Evolutionary conservation across 2,888 invertebrate genomes (phyloP), one percentile per base, ranked within the genome.

Genomic region (Adelognathus sp.): DNA sequence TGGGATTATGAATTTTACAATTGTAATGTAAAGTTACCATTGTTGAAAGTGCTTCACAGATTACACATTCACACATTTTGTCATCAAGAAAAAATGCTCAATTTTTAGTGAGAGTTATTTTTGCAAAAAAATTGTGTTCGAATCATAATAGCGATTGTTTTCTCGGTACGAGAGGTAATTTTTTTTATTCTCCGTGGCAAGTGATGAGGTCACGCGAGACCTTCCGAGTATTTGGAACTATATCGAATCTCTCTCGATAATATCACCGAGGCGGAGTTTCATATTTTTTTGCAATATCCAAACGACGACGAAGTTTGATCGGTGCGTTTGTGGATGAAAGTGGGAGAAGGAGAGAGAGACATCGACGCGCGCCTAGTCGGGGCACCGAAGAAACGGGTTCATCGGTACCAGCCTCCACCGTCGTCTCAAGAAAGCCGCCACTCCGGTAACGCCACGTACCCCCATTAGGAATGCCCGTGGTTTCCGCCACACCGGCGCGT

Each of bases 371-470:
- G 66, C 36, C 79, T 76, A 71, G 76, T 46, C 75, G 41, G n/a
- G n/a, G n/a, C n/a, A n/a, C 18, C 64, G 44, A 31, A 21, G 69
- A 72, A 81, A 79, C 76, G 73, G 54, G 79, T 76, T 79, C 76
- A 79, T 74, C 46, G 63, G 77, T 78, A 46, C 73, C 78, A 73
- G 71, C 63, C 56, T 44, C 69, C 39, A n/a, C n/a, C n/a, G n/a
- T n/a, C n/a, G 33, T 72, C 56, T 54, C 31, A 76, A 31, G 61
- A 61, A 58, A 69, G 67, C 73, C 72, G 70, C 81, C 79, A 81
- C 73, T 81, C 60, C 66, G 41, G 61, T 41, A 71, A 66, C 41
- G 80, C 80, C 80, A 78, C 80, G 81, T 75, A 80, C 70, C 18
- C 27, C 39, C 27, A 11, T 33, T n/a, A 41, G 76, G 80, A 82